Percentiles rank a stretch among this genome's conserved stretches.
phyloP scores from a whole-genome alignment of 2,797 vertebrate genomes.

The Ambastaia sidthimunki region DNA sequence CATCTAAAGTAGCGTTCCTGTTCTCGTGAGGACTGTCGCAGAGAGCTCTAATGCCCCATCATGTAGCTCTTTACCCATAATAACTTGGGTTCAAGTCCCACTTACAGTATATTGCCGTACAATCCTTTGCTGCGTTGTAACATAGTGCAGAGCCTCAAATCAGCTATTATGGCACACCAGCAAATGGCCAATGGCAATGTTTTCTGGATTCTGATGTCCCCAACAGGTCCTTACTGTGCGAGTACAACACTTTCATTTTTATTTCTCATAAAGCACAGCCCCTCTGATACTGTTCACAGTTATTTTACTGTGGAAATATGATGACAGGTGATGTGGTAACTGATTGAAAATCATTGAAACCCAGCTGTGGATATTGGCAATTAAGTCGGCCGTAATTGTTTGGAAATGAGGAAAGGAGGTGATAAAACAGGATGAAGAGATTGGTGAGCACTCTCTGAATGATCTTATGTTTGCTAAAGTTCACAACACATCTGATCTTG shows the following conservation, averaged over 20 bases:
- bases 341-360: slow-evolving; percentile 63
- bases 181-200: slow-evolving; percentile 63
- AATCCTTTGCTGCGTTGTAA: slow-evolving; percentile 68
- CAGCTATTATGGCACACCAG: slow-evolving; percentile 70
- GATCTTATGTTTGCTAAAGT: slow-evolving; percentile 48
- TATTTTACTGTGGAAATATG: slow-evolving; percentile 71
- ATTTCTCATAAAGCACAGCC: slow-evolving; percentile 57
- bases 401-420: slow-evolving; percentile 63
- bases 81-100: slow-evolving; percentile 68
- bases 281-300: slow-evolving; percentile 69
- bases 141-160: slow-evolving; percentile 73
- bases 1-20: slow-evolving; percentile 35
- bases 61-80: slow-evolving; percentile 78
- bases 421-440: slow-evolving; percentile 50
- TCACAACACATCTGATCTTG: slow-evolving; percentile 48
- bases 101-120: slow-evolving; percentile 62
- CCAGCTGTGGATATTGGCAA: slow-evolving; percentile 66
- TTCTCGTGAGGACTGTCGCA: slow-evolving; percentile 74
- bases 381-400: slow-evolving; percentile 69
- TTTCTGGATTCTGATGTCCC: slow-evolving; percentile 77
- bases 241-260: slow-evolving; percentile 52
- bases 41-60: slow-evolving; percentile 78
- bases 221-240: slow-evolving; percentile 67
- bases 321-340: slow-evolving; percentile 67
- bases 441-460: slow-evolving; percentile 53